Evolutionary conservation across 2,113 vertebrate genomes (phyloP), one percentile per base, ranked within the genome.

Genomic region (Penelope pileata): DNA sequence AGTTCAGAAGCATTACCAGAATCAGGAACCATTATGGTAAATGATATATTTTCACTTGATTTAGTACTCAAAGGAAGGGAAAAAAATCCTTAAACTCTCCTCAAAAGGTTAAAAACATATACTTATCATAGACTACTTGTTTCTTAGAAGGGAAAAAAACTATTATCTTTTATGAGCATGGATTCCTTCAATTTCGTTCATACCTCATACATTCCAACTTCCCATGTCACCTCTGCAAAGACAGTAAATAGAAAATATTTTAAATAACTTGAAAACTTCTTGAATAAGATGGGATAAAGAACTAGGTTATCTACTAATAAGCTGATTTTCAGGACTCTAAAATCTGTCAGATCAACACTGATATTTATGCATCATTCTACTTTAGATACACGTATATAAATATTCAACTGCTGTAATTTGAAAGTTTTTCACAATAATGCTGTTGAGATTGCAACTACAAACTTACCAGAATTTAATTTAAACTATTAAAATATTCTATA

Each of bases 71-170:
- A 82, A 51, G 8, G 26, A 9, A 85, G 34, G 34, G 23, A 76
- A 68, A 80, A 74, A 21, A 27, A 23, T 7, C 6, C 32, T 72
- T 73, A 26, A 79, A 34, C n/a, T 88, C 8, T 81, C 26, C 77
- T 91, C 70, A 80, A 89, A 93, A 96, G 45, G 38, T 93, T 96
- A 88, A 95, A 86, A 58, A 72, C 21, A 32, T 15, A 42, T 14
- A 36, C 6, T 89, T 81, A 59, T 29, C n/a, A 16, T 36, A 32
- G 27, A 32, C 13, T 70, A 43, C 6, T 17, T 58, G 34, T 36
- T 58, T 92, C 47, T 93, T 86, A 68, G 14, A 81, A 85, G 15
- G 7, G 34, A 68, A 64, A 77, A 42, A 24, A 1, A 6, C 0
- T 26, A 59, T 47, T 80, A n/a, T 11, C 74, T 92, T 96, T 94